Evolutionary conservation across 2,113 vertebrate genomes (phyloP).

Genomic region (Gasterosteus aculeatus): DNA sequence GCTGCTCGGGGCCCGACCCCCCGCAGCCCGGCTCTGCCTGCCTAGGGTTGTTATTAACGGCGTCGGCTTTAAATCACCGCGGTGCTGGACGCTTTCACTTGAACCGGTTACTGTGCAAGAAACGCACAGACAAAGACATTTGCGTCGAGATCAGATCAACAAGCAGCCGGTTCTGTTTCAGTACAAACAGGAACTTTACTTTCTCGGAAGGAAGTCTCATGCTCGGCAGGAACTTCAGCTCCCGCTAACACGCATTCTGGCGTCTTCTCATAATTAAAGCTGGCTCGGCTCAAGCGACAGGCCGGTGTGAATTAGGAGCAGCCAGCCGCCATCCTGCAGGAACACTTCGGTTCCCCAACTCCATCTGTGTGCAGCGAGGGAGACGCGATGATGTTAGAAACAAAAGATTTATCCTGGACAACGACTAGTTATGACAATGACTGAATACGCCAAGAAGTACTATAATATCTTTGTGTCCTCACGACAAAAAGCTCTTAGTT

Average conservation of each 20-base stretch:
- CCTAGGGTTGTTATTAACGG: slow-evolving; percentile 24
- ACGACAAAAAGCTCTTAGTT: no score
- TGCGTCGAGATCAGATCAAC: not conserved
- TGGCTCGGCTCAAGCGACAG: slow-evolving; percentile 36
- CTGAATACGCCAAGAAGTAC: not conserved
- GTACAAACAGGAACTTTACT: slow-evolving; percentile 32
- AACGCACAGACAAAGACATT: not conserved
- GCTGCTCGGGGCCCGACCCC: slow-evolving; percentile 14
- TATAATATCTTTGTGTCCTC: not conserved
- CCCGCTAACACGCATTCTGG: slow-evolving; percentile 38
- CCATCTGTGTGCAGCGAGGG: slow-evolving; percentile 12
- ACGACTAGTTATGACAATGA: not conserved
- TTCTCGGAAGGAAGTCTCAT: not conserved
- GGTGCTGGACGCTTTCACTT: not conserved
- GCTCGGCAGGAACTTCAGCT: slow-evolving; percentile 21
- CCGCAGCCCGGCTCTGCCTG: slow-evolving; percentile 20
- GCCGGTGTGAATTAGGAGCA: slow-evolving; percentile 53
- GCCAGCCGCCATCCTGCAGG: slow-evolving; percentile 45
- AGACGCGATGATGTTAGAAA: slow-evolving; percentile 15
- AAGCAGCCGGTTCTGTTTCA: not conserved
- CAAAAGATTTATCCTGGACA: not conserved
- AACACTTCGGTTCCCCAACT: slow-evolving; percentile 43
- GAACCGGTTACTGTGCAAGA: not conserved
- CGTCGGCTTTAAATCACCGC: slow-evolving; percentile 26
- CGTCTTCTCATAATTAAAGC: slow-evolving; percentile 68